These are phyloP conservation scores for Globicephala melas DNA, from an alignment of 2,113 vertebrate species.

Conservation along the genomic window DNA sequence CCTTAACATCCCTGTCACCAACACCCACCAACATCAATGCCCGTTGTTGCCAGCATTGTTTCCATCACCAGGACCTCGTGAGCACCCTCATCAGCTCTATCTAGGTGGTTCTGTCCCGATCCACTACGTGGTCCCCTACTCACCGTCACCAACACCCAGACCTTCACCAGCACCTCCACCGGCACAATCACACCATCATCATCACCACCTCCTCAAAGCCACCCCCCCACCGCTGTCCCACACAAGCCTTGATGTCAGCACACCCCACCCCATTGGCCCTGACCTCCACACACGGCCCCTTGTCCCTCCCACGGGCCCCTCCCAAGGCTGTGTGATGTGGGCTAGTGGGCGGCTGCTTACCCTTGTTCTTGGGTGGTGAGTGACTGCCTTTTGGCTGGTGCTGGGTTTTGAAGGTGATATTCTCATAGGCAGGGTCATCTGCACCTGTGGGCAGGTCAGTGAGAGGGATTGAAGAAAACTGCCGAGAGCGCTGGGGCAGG, in stretches of 20 bases:
- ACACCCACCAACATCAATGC: too few species aligned
- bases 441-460: neutral
- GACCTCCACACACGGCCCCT: neutral
- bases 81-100: neutral
- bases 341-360: neutral
- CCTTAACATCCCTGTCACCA: neutral
- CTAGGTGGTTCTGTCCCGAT: neutral
- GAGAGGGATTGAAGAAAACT: neutral
- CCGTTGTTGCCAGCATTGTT: neutral
- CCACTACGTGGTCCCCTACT: neutral
- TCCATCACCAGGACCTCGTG: neutral
- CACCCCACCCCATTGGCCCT: neutral
- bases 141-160: neutral
- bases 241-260: neutral
- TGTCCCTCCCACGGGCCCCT: neutral
- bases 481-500: neutral
- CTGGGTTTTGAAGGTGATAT: slow-evolving; percentile 48
- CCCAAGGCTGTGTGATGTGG: neutral
- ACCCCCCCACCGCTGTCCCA: neutral
- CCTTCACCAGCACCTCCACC: neutral
- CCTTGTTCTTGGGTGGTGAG: neutral
- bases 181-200: neutral
- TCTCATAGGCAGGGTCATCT: slow-evolving; percentile 55
- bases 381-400: neutral
- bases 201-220: neutral